Percentiles rank a stretch among this genome's conserved stretches.
Evolutionary conservation across 2,113 vertebrate genomes (phyloP).

Genomic region (Odocoileus hemionus): DNA sequence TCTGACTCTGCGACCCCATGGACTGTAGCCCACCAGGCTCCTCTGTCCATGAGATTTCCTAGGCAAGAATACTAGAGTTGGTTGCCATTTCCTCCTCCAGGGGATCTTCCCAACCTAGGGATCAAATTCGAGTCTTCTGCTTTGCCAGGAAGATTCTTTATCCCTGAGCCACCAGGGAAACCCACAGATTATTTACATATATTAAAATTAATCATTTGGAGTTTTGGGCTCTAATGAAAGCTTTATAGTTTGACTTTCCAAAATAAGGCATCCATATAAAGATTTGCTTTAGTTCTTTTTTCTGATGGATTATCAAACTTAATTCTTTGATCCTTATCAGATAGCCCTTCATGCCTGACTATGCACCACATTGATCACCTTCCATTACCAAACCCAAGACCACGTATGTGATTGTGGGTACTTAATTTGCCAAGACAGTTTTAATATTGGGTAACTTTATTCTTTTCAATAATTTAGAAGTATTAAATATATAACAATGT

Average conservation of each 20-base stretch:
- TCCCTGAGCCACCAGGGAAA: background rate
- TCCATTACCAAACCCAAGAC: background rate
- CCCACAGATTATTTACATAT: background rate
- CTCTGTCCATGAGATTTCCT: background rate
- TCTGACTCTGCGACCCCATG: rapidly evolving
- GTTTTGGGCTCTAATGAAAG: background rate
- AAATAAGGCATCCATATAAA: background rate
- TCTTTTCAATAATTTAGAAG: background rate
- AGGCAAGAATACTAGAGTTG: background rate
- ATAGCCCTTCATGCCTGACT: background rate
- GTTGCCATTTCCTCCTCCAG: background rate
- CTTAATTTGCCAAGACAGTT: background rate
- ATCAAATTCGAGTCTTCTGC: background rate
- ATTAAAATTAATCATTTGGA: background rate
- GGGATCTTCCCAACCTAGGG: background rate
- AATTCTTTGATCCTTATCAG: background rate
- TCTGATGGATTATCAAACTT: background rate
- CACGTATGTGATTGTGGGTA: no score
- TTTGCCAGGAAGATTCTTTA: background rate
- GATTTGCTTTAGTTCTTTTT: background rate
- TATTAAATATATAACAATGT: background rate
- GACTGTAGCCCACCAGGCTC: background rate
- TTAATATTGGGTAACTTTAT: background rate
- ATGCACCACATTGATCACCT: no score
- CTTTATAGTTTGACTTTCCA: background rate